phyloP scores from a whole-genome alignment of 2,888 invertebrate species.

The Tuberolachnus salignus region DNA sequence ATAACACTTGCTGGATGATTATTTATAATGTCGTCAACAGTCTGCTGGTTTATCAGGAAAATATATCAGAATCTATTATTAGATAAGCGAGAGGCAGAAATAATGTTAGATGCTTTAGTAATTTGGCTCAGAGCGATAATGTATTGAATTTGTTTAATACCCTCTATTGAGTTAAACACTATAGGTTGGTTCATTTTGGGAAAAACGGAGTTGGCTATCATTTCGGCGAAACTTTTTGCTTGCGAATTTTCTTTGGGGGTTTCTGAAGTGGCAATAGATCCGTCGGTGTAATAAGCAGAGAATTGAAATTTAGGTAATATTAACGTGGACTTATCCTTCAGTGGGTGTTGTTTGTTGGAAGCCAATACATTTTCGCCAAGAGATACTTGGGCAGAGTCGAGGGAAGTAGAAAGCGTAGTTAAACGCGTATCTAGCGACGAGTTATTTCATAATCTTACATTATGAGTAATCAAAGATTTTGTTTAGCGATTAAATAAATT shows the following conservation, averaged over 20 bases:
- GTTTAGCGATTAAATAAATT: no score
- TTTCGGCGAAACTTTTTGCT: background rate
- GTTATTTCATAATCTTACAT: background rate
- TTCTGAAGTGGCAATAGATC: no score
- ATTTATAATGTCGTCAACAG: background rate
- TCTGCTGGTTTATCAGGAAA: background rate
- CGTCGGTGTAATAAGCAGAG: no score
- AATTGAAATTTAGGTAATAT: no score
- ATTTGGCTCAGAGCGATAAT: background rate
- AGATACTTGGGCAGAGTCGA: background rate
- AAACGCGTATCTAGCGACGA: background rate
- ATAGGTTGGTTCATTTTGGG: constrained; percentile 11
- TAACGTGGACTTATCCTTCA: background rate
- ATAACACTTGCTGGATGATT: background rate
- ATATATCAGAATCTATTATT: constrained; percentile 6
- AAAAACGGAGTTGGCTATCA: background rate
- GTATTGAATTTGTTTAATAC: constrained; percentile 7
- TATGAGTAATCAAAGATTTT: background rate
- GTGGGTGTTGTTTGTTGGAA: background rate
- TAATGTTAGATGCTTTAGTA: background rate
- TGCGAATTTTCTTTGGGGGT: background rate
- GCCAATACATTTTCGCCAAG: background rate
- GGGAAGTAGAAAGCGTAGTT: no score
- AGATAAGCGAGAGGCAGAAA: background rate
- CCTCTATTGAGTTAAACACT: background rate